Conservation (phyloP, 2,888 invertebrate genomes). For the Rosalia funebris region DNA sequence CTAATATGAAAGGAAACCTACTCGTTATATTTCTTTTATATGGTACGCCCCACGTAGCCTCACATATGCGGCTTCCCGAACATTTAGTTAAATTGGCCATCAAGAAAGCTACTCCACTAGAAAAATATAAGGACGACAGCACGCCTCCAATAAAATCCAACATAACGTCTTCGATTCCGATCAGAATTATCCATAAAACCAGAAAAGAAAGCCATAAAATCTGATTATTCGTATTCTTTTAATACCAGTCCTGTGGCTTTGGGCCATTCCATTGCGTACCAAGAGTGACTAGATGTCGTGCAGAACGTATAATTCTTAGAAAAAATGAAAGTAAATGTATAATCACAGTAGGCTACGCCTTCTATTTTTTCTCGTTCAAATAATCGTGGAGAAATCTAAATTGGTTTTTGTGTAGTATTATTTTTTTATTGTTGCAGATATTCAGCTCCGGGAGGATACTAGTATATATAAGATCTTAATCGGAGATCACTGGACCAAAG, state of each 20-base stretch:
- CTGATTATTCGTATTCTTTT: constrained; percentile 12
- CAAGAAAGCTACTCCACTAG: not conserved
- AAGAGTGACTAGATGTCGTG: not conserved
- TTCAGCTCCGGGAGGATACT: not conserved
- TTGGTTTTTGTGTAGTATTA: not conserved
- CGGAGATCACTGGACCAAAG: not conserved
- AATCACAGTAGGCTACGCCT: not conserved
- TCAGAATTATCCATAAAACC: constrained; percentile 1
- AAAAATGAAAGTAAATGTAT: constrained; percentile 1
- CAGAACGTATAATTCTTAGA: not conserved
- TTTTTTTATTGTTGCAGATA: not conserved
- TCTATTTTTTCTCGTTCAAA: not conserved
- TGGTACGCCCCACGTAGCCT: not conserved
- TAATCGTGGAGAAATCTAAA: not conserved
- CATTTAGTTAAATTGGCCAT: not conserved
- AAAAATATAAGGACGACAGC: not conserved
- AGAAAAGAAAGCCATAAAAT: constrained; percentile 5
- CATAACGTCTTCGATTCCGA: constrained; percentile 1
- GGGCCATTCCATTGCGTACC: constrained; percentile 12
- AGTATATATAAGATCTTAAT: not conserved
- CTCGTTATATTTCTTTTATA: not conserved
- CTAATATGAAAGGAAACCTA: not conserved
- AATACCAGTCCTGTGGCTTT: no score
- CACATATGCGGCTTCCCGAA: not conserved
- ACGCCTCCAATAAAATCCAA: not conserved